These are phyloP conservation scores for Poecile montanus DNA, from an alignment of 2,797 vertebrate species.

Conservation along the genomic window DNA sequence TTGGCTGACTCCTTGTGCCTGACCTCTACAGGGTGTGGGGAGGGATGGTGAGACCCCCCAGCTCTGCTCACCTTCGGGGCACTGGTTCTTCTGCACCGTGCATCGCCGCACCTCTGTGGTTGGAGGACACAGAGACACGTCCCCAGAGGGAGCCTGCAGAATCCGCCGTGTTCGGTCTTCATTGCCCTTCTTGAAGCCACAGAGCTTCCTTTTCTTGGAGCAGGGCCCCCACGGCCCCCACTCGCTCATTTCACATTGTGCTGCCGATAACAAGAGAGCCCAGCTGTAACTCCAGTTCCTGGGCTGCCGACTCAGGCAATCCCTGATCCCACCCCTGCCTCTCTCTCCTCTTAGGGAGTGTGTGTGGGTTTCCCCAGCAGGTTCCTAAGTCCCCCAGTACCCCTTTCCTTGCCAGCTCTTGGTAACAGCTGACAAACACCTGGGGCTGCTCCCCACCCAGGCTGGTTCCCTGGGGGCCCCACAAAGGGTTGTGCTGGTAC, in stretches of 20 bases:
- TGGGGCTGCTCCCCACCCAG: neutral
- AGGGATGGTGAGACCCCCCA: rapidly evolving
- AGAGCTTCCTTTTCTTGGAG: constrained; percentile 92
- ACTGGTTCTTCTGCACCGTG: constrained; percentile 84
- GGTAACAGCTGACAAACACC: rapidly evolving
- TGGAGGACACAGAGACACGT: constrained; percentile 78
- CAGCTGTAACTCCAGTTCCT: neutral
- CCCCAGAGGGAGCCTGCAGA: constrained; percentile 77
- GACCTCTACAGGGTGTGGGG: neutral
- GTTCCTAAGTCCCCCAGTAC: neutral
- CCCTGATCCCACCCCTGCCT: neutral
- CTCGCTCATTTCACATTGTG: constrained; percentile 92
- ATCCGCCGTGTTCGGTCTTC: constrained; percentile 85
- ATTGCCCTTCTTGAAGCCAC: constrained; percentile 92
- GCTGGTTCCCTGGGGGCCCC: neutral
- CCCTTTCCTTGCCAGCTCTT: neutral
- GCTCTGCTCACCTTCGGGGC: constrained; percentile 79
- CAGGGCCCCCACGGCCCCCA: constrained; percentile 94
- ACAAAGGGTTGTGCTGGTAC: neutral
- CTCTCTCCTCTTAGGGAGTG: rapidly evolving
- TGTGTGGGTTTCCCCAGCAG: neutral
- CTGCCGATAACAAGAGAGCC: constrained; percentile 59
- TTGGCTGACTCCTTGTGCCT: neutral
- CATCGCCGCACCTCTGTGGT: constrained; percentile 87
- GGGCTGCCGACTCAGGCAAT: neutral